phyloP scores from a whole-genome alignment of 2,797 vertebrate species.

The Syngnathus rostellatus region DNA sequence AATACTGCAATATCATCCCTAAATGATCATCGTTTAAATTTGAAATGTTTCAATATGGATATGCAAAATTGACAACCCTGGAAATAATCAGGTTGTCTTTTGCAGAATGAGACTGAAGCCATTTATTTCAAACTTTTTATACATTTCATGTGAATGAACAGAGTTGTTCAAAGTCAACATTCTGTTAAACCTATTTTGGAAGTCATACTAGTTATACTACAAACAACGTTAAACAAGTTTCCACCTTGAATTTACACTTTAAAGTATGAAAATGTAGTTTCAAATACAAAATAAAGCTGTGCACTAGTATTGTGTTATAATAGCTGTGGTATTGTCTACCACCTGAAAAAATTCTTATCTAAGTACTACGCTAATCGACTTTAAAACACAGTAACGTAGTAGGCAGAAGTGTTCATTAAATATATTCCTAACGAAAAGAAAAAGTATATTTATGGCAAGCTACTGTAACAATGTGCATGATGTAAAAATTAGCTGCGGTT shows the following conservation, averaged over 20 bases:
- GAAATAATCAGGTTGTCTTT: not conserved
- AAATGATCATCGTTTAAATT: not conserved
- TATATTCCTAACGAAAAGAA: too few relatives aligned
- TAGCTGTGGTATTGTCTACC: not conserved
- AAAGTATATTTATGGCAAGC: too few relatives aligned
- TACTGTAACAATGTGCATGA: too few relatives aligned
- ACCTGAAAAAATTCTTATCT: too few relatives aligned
- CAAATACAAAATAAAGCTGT: too few relatives aligned
- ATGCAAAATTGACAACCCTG: not conserved
- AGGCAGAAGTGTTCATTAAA: not conserved
- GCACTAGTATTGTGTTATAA: too few relatives aligned
- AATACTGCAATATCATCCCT: slow-evolving; percentile 14
- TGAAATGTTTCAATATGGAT: not conserved
- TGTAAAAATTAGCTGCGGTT: too few relatives aligned
- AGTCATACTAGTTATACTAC: not conserved
- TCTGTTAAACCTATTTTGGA: not conserved
- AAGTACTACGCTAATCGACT: not conserved
- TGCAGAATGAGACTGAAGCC: not conserved
- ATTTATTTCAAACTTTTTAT: slow-evolving; percentile 1
- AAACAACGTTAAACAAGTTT: not conserved
- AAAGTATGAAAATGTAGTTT: not conserved
- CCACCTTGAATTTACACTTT: not conserved
- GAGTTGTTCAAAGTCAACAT: not conserved
- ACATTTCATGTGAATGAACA: not conserved
- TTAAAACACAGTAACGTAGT: not conserved